Conservation (phyloP, 2,797 vertebrate species). For the Amazona finschi region DNA sequence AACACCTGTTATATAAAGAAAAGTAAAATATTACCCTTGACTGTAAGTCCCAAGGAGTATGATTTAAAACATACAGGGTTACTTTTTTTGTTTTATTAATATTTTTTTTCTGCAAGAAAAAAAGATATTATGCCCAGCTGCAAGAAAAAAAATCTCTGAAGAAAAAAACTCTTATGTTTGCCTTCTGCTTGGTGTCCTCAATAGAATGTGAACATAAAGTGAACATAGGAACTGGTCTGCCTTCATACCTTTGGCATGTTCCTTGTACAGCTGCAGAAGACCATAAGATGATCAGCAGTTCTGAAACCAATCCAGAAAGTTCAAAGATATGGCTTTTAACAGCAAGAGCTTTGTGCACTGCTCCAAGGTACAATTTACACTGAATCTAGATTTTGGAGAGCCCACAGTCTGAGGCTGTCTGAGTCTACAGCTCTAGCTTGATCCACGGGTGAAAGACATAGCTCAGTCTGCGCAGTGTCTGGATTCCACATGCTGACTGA, state of each 20-base stretch:
- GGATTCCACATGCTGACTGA: not conserved
- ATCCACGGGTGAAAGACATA: not conserved
- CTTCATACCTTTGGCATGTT: not conserved
- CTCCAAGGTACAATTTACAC: not conserved
- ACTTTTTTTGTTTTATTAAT: not conserved
- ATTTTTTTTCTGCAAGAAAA: not conserved
- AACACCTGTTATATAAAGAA: conserved; percentile 63
- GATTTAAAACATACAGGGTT: not conserved
- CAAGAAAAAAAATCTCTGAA: not conserved
- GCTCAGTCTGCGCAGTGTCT: not conserved
- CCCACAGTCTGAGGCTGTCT: not conserved
- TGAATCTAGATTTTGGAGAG: not conserved
- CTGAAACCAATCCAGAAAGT: not conserved
- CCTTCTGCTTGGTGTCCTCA: not conserved
- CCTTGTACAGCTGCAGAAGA: not conserved
- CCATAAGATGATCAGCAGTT: not conserved
- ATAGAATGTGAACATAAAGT: not conserved
- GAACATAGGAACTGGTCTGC: not conserved
- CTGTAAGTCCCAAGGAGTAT: not conserved
- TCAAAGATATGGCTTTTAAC: not conserved
- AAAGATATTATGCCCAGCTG: too few species aligned
- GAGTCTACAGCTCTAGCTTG: not conserved
- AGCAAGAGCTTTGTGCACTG: not conserved
- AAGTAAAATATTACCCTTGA: not conserved
- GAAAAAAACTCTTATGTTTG: not conserved